Percentiles rank a stretch among this genome's conserved stretches.
phyloP scores from a whole-genome alignment of 30 jellyfish, hydroid and myxozoan species.

The Mastigias papua region DNA sequence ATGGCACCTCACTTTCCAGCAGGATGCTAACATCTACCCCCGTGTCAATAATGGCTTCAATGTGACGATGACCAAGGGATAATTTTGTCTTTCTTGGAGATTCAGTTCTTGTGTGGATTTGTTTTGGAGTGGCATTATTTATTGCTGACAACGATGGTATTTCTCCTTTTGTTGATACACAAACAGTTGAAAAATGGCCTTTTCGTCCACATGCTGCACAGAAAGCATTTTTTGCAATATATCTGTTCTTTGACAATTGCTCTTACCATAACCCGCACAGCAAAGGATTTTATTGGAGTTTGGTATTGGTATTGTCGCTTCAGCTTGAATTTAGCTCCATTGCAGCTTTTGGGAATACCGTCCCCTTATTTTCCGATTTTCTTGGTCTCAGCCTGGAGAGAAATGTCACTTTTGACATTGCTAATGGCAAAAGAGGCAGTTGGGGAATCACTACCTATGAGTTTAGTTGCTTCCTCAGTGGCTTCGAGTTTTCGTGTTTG shows the following conservation, averaged over 20 bases:
- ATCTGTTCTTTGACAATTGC: constrained; percentile 12
- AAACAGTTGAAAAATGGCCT: constrained; percentile 14
- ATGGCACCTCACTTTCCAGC: constrained; percentile 8
- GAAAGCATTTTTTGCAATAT: constrained; percentile 10
- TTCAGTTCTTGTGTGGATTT: neutral
- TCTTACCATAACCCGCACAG: constrained; percentile 29
- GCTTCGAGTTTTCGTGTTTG: constrained; percentile 6
- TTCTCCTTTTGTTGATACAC: neutral
- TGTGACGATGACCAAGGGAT: neutral
- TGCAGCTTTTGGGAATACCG: constrained; percentile 10
- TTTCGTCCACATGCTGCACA: constrained; percentile 19
- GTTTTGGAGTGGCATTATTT: neutral
- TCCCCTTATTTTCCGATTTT: constrained; percentile 4
- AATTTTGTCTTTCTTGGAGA: constrained; percentile 12
- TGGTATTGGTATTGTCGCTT: neutral
- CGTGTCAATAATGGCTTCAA: constrained; percentile 33
- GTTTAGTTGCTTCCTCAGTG: constrained; percentile 29
- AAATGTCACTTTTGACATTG: constrained; percentile 1
- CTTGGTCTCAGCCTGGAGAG: neutral
- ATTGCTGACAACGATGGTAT: neutral
- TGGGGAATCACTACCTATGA: constrained; percentile 2
- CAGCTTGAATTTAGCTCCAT: neutral
- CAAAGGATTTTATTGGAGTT: constrained; percentile 28
- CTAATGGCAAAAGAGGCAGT: constrained; percentile 5
- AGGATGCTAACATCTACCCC: constrained; percentile 34